phyloP scores from a whole-genome alignment of 1,140 invertebrate species.

The Polypedilum pembai region DNA sequence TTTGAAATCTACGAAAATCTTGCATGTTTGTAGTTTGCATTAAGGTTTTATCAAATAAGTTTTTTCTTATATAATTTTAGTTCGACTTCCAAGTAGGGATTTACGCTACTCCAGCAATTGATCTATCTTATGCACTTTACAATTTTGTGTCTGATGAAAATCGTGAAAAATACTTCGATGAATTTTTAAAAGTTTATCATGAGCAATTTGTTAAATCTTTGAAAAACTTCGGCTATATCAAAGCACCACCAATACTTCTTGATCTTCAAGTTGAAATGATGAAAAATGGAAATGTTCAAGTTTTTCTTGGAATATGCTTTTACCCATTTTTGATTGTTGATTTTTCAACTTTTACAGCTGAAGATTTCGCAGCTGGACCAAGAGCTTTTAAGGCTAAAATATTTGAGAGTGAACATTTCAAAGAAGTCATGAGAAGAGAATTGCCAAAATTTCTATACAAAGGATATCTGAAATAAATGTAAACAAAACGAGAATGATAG shows the following conservation, averaged over 20 bases:
- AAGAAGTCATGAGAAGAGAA: not conserved
- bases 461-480: not conserved
- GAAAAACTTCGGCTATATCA: not conserved
- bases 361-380: not conserved
- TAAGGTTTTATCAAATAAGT: too few relatives aligned
- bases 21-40: too few relatives aligned
- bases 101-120: not conserved
- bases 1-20: not conserved
- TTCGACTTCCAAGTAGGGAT: not conserved
- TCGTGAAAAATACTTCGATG: not conserved
- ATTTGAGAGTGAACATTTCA: not conserved
- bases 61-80: not conserved
- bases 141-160: not conserved
- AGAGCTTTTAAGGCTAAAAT: not conserved
- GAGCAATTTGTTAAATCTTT: not conserved
- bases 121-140: not conserved
- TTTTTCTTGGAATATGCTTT: not conserved
- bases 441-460: not conserved
- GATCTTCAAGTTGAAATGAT: constrained; percentile 6
- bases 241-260: not conserved
- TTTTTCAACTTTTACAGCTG: not conserved
- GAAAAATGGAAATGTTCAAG: constrained; percentile 1
- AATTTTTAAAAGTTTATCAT: not conserved
- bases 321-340: not conserved
- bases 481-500: too few relatives aligned